Base-by-base conservation (phyloP, 1,140 invertebrate genomes). In the Popillia japonica region DNA sequence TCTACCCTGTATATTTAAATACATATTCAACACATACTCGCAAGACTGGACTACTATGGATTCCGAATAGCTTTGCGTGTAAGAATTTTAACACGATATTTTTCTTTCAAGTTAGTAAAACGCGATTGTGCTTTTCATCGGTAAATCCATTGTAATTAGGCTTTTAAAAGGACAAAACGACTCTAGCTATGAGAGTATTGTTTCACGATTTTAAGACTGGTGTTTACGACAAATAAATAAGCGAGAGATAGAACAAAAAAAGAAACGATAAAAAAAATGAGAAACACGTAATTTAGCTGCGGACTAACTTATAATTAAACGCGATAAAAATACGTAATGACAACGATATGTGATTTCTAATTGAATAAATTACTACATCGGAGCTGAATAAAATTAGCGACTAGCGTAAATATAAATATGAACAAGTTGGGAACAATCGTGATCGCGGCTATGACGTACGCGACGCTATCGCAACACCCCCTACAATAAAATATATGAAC, bases 111-210 rank as follows among this genome's bases (percentile, higher is more conserved):
- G 22, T 68, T 34, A 34, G 61, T 68, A 68, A 68, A 68, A 68
- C 61, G 61, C 61, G 61, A 68, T 68, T 68, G 20, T 27, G 14
- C 27, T 22, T 68, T 68, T 68, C 61, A 68, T 68, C 27, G 61
- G 61, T 68, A 68, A 27, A 68, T 68, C 14, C 61, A 68, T 68
- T 68, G 61, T 68, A 68, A 68, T 68, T 68, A 68, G 61, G 27
- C 22, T 68, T 68, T 68, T 68, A 27, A 68, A 34, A 68, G 61
- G 61, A 68, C 61, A 68, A 68, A 17, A 68, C 61, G 61, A 68
- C 61, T 22, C 11, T 7, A 55, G 27, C 48, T 17, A 55, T 17
- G 22, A 14, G 20, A 68, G 61, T 17, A 27, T 68, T 68, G 61
- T 68, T 22, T 68, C 61, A 68, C 61, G 61, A 68, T 68, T 68